Evolutionary conservation across 2,888 invertebrate genomes (phyloP), one percentile per base, ranked within the genome.

Genomic region (Aleiodes alternator): DNA sequence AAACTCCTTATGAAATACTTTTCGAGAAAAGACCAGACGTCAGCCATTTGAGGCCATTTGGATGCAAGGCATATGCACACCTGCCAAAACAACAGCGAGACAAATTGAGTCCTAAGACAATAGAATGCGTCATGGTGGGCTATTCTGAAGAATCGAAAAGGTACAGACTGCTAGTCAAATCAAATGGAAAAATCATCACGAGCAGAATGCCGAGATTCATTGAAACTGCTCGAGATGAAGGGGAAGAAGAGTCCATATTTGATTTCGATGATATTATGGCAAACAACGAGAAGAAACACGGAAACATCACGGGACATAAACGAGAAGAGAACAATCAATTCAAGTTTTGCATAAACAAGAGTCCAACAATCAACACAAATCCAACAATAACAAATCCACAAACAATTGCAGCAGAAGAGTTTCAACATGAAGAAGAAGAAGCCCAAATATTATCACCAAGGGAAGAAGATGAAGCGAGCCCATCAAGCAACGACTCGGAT

Each of bases 1-100:
- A 8, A 11, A 78, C 76, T 9, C 76, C 73, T 14, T 73, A 57
- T 48, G 75, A 73, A 38, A 68, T 53, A 7, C 76, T 76, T 75
- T 59, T 50, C 38, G 43, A 61, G n/a, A 56, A 57, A 14, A 77
- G 76, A 70, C 77, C 77, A 11, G 23, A 75, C 29, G 23, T 79
- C 11, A 68, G 12, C n/a, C 51, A 77, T 31, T 16, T 77, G 16
- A 75, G 72, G 11, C 14, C 71, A 4, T 79, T 79, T 56, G 79
- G 77, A 29, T 75, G 75, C 31, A 43, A 43, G 31, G 76, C 75
- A 9, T 73, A 71, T 12, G 68, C 61, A 29, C 79, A 77, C 34
- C 59, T 75, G 9, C 69, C 73, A n/a, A 73, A 76, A 34, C 77
- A 73, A 64, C 64, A 66, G 48, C 69, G 71, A 29, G 4, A 57